Conservation (phyloP, 2,113 vertebrate species). For the Aphyosemion australe region DNA sequence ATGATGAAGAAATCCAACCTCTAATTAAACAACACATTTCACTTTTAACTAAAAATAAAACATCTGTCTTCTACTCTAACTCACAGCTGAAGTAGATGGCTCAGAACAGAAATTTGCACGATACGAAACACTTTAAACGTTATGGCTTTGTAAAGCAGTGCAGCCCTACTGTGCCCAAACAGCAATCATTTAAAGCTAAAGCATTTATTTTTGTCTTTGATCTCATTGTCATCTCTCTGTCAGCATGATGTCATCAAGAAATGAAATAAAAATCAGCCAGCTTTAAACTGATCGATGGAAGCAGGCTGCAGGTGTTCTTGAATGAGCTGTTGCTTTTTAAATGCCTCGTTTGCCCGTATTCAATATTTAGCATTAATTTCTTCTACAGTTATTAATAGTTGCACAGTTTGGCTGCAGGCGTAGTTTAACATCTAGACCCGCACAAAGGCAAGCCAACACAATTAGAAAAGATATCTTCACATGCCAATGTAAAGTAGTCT, state of each 20-base stretch:
- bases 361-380: neutral
- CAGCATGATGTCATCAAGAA: constrained; percentile 69
- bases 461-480: constrained; percentile 8
- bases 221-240: constrained; percentile 77
- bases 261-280: constrained; percentile 8
- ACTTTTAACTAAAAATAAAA: neutral
- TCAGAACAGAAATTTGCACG: no score
- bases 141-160: constrained; percentile 23
- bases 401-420: neutral
- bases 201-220: constrained; percentile 65
- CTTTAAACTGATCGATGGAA: neutral
- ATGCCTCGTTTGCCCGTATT: neutral
- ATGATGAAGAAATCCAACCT: no score
- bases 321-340: constrained; percentile 3
- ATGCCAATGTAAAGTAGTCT: constrained; percentile 5
- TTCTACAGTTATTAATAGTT: neutral
- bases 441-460: constrained; percentile 24
- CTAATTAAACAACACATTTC: no score
- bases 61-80: neutral
- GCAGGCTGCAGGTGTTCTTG: neutral
- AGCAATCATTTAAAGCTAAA: constrained; percentile 48
- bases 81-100: neutral
- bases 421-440: neutral
- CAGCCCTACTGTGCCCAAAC: constrained; percentile 62
- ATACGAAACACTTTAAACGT: no score